Evolutionary conservation across 2,888 invertebrate genomes (phyloP).

Genomic region (Galerucella nymphaeae): DNA sequence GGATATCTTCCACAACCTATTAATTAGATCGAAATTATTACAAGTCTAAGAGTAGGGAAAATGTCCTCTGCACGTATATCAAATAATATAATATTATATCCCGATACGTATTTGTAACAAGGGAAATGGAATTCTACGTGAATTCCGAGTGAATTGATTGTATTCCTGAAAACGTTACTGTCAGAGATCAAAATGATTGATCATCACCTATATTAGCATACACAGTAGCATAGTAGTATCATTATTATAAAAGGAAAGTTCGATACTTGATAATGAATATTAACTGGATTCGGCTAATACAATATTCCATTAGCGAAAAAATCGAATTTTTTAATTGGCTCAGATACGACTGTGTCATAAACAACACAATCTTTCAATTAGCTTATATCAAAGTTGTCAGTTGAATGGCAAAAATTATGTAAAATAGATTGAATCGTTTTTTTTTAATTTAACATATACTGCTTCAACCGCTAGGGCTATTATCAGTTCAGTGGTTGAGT

Average conservation of each 20-base stretch:
- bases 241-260: constrained; percentile 26
- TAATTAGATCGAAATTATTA: not conserved
- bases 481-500: too few relatives aligned
- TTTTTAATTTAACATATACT: too few relatives aligned
- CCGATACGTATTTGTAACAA: constrained; percentile 42
- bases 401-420: too few relatives aligned
- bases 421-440: too few relatives aligned
- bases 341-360: not conserved
- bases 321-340: not conserved
- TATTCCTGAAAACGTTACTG: constrained; percentile 47
- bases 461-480: too few relatives aligned
- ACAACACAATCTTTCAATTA: too few relatives aligned
- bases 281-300: constrained; percentile 18
- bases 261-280: constrained; percentile 29
- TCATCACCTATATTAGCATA: constrained; percentile 50
- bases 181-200: constrained; percentile 53
- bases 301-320: not conserved
- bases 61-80: constrained; percentile 21
- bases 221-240: constrained; percentile 30
- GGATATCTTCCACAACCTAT: not conserved
- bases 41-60: constrained; percentile 3
- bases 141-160: constrained; percentile 50
- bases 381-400: too few relatives aligned
- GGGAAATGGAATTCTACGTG: constrained; percentile 49
- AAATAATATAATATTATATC: constrained; percentile 42